Evolutionary conservation across 2,797 vertebrate genomes (phyloP), one percentile per base, ranked within the genome.

Genomic region (Craterocephalus amniculus): DNA sequence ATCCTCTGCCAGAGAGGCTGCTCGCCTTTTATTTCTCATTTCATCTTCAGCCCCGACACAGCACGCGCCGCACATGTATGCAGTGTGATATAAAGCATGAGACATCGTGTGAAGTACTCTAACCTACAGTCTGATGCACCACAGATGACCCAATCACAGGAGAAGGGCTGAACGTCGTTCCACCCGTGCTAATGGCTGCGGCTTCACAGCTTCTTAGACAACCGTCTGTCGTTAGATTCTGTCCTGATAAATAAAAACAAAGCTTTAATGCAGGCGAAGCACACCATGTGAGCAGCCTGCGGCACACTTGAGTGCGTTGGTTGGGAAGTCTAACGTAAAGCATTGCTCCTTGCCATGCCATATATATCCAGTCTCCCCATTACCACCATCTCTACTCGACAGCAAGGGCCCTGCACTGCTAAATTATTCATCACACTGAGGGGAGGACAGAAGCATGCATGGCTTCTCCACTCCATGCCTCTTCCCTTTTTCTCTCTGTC

Each of bases 401-500:
- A 85, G 86, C 83, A 70, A 83, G 89, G 89, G 83, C 89, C 88
- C 90, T 83, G 91, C 85, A 83, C 88, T 87, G 80, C 83, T 93
- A 83, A 93, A 93, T 93, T 92, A 93, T 93, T 93, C 90, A 93
- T 91, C 79, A 72, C 73, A 55, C 82, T 74, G 80, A 88, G 82
- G 85, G 83, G 83, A 89, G 86, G 89, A 86, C 88, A 88, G 87
- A 84, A 81, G 88, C 86, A 82, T 75, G 83, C 86, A 79, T 70
- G 75, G 80, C 61, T 84, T 84, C 86, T 87, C 82, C 88, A 76
- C 81, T 87, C 79, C 80, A 67, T 85, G 79, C 76, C 81, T 79
- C 84, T 79, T 80, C 77, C 61, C 78, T 67, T 74, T 76, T 72
- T 73, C 72, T 64, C 76, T 56, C 82, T 54, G 62, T 68, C 83